Conservation (phyloP, 2,797 vertebrate species). For the Lepidocolaptes lacrymiger region DNA sequence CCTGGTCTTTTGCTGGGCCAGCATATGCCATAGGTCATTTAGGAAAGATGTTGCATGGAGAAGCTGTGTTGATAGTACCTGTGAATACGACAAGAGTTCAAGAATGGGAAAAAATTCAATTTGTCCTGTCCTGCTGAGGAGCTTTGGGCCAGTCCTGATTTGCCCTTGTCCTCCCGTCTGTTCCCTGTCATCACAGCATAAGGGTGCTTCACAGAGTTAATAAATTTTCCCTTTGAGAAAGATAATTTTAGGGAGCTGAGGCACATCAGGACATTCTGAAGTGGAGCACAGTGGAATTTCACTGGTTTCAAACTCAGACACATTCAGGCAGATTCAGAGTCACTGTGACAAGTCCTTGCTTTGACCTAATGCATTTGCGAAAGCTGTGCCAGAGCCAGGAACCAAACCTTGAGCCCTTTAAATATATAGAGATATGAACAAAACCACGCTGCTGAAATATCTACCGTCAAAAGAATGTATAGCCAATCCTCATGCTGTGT, state of each 20-base stretch:
- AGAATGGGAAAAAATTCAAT: background rate
- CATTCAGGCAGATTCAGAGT: background rate
- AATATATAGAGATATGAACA: background rate
- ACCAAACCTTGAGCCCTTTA: background rate
- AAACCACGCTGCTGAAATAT: background rate
- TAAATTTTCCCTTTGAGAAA: constrained; percentile 1
- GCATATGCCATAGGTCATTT: background rate
- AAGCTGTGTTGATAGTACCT: background rate
- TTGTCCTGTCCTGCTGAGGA: background rate
- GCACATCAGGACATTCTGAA: background rate
- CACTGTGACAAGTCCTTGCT: background rate
- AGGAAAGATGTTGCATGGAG: background rate
- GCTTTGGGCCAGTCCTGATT: background rate
- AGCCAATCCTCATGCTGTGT: background rate
- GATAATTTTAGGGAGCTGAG: constrained; percentile 36
- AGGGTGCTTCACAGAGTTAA: background rate
- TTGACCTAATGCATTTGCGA: background rate
- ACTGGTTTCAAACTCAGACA: background rate
- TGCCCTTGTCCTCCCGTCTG: background rate
- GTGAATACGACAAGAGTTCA: background rate
- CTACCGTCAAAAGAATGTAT: background rate
- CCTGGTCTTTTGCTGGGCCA: background rate
- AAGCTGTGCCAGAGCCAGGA: background rate
- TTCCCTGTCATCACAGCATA: constrained; percentile 3
- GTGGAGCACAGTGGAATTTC: background rate